Conservation (phyloP, 2,113 vertebrate genomes). For the Aegotheles bennettii region DNA sequence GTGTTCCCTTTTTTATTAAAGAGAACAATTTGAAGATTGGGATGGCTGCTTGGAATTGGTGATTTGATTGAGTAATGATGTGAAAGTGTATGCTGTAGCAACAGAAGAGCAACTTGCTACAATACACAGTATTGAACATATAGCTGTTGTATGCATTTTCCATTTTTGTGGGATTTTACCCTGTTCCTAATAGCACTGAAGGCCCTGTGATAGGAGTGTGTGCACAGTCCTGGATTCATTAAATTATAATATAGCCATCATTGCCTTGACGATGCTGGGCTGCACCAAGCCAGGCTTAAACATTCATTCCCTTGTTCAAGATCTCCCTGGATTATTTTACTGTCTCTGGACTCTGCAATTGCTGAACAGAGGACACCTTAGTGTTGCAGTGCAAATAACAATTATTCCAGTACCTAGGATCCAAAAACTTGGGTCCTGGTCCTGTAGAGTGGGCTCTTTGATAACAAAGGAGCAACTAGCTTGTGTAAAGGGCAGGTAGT, state of each 20-base stretch:
- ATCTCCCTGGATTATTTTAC: background rate
- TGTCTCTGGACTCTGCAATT: background rate
- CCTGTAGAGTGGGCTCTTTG: background rate
- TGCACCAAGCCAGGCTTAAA: background rate
- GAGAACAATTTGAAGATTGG: background rate
- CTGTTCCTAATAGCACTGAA: background rate
- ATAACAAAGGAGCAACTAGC: background rate
- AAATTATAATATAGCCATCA: background rate
- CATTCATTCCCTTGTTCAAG: rapidly evolving
- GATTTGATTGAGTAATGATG: background rate
- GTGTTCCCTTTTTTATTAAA: background rate
- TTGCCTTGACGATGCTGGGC: background rate
- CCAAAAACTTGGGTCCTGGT: background rate
- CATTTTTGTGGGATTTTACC: rapidly evolving
- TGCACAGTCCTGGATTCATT: background rate
- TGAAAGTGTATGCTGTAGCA: background rate
- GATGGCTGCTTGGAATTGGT: background rate
- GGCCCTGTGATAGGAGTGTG: background rate
- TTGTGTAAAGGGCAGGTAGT: background rate
- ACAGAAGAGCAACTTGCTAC: background rate
- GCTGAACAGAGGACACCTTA: background rate
- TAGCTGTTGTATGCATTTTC: background rate
- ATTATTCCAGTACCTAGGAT: background rate
- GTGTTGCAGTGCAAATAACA: no score
- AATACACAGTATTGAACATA: rapidly evolving